Evolutionary conservation across 2,113 vertebrate genomes (phyloP).

Genomic region (Pardalotus punctatus): DNA sequence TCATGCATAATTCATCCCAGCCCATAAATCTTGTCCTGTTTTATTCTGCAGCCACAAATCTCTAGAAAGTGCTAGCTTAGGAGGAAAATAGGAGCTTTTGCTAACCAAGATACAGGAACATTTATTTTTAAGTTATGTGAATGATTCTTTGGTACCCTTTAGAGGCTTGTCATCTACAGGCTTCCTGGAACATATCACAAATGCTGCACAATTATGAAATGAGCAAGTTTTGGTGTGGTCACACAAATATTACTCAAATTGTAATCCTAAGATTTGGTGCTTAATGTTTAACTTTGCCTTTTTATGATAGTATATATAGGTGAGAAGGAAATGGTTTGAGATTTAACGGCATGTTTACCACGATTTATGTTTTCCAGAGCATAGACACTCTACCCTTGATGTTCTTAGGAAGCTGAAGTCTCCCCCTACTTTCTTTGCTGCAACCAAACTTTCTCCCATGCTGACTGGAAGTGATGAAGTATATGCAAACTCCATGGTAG

Average conservation of each 20-base stretch:
- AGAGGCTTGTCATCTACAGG: neutral
- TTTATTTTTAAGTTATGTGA: neutral
- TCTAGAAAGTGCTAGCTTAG: neutral
- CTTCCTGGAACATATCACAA: neutral
- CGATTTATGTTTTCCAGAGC: constrained; percentile 64
- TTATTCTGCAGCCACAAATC: neutral
- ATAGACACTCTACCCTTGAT: constrained; percentile 68
- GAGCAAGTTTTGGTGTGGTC: neutral
- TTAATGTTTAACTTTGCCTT: neutral
- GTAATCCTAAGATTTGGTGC: neutral
- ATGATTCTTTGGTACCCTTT: neutral
- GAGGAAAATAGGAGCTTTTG: neutral
- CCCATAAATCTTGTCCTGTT: neutral
- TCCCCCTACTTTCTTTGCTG: constrained; percentile 55
- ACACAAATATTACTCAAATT: neutral
- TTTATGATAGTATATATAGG: neutral
- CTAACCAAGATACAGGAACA: neutral
- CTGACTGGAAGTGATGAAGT: constrained; percentile 74
- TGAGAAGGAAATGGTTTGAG: neutral
- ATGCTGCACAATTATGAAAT: neutral
- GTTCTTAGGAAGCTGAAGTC: constrained; percentile 63
- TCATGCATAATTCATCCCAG: neutral
- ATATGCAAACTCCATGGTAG: constrained; percentile 86
- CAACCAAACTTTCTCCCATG: constrained; percentile 67
- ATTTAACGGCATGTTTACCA: neutral